Percentiles rank a stretch among this genome's conserved stretches.
Conservation (phyloP, 1,140 invertebrate species). For the Drosophila dunni region DNA sequence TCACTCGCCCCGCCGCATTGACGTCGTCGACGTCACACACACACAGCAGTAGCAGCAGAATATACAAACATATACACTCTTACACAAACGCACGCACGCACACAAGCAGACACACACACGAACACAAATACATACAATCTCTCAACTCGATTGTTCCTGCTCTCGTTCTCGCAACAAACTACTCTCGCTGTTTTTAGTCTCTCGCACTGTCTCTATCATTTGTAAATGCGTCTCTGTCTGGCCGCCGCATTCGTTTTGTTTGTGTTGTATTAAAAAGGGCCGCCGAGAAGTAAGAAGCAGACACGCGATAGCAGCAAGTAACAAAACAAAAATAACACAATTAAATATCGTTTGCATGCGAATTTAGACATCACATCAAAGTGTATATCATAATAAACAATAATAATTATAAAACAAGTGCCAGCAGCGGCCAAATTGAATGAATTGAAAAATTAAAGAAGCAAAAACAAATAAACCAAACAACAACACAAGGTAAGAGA, state of each 20-base stretch:
- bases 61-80: constrained; percentile 14
- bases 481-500: constrained; percentile 43
- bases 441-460: background rate
- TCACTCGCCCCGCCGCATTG: constrained; percentile 41
- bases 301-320: constrained; percentile 49
- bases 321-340: constrained; percentile 40
- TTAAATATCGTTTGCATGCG: constrained; percentile 27
- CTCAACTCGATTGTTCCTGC: constrained; percentile 44
- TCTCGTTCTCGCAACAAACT: constrained; percentile 44
- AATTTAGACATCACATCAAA: constrained; percentile 28
- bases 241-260: constrained; percentile 48
- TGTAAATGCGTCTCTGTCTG: constrained; percentile 41
- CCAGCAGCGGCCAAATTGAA: constrained; percentile 1
- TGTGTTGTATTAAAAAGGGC: constrained; percentile 56
- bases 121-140: constrained; percentile 4
- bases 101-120: background rate
- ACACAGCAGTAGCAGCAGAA: constrained; percentile 12
- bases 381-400: constrained; percentile 20
- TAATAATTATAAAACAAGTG: constrained; percentile 33
- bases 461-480: constrained; percentile 4
- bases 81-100: constrained; percentile 6
- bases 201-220: constrained; percentile 39
- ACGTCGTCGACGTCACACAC: constrained; percentile 44
- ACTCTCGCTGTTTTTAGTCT: constrained; percentile 47
- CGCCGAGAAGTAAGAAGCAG: constrained; percentile 44